These are phyloP conservation scores for Tringa solitaria DNA, from an alignment of 2,113 vertebrate genomes.

Conservation along the genomic window DNA sequence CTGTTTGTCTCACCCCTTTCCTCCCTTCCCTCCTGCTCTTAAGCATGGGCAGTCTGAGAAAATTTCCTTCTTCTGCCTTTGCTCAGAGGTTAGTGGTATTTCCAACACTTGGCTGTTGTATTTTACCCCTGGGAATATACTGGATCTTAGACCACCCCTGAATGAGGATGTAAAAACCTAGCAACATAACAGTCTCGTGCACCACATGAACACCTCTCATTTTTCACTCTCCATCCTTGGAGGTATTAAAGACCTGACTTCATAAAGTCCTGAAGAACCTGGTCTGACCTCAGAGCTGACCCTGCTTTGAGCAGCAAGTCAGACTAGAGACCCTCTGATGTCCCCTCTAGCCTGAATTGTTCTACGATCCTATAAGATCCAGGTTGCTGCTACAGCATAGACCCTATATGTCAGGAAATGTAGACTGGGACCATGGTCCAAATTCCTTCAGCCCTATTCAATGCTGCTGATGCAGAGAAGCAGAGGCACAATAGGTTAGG, in stretches of 20 bases:
- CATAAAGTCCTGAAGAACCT: neutral
- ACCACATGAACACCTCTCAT: neutral
- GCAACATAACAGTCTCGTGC: neutral
- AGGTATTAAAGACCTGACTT: neutral
- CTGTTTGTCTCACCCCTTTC: neutral
- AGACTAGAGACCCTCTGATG: neutral
- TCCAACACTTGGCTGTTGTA: neutral
- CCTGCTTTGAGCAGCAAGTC: neutral
- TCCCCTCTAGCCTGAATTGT: neutral
- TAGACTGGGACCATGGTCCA: neutral
- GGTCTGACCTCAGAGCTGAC: neutral
- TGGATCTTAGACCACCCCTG: neutral
- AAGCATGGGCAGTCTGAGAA: neutral
- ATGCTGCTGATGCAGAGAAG: neutral
- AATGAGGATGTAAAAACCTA: neutral
- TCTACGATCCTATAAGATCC: neutral
- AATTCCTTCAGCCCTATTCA: neutral
- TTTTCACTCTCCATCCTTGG: neutral
- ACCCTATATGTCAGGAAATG: neutral
- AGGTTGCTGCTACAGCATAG: neutral
- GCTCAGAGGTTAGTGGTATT: neutral
- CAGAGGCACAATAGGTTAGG: neutral
- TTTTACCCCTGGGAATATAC: neutral
- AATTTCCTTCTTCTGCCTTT: neutral
- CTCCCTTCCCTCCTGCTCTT: neutral